Conservation (phyloP, 1,140 invertebrate genomes). For the Papilio machaon region DNA sequence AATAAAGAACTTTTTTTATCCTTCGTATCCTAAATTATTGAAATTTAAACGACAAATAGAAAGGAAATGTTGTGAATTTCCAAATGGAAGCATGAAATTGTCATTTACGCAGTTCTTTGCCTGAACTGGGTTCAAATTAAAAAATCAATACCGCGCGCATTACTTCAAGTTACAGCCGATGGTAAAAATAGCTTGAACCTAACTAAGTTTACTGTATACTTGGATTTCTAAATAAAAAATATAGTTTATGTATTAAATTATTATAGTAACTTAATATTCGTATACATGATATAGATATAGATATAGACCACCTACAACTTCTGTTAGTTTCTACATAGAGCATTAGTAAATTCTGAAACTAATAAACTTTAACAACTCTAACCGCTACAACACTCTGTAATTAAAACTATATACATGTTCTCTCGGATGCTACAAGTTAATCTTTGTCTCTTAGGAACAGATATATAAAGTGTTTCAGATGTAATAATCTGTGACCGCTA, state of each 20-base stretch:
- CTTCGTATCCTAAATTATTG: background rate
- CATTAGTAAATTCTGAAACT: too few species aligned
- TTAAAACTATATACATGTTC: too few species aligned
- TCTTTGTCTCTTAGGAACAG: background rate
- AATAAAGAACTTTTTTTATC: background rate
- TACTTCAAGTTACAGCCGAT: background rate
- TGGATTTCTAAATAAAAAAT: too few species aligned
- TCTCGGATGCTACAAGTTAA: background rate
- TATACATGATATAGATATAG: too few species aligned
- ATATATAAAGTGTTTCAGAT: background rate
- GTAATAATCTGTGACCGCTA: background rate
- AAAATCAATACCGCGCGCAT: constrained; percentile 10
- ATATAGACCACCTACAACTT: too few species aligned
- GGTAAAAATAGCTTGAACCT: background rate
- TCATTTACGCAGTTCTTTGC: constrained; percentile 19
- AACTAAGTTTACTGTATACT: background rate
- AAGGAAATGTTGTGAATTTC: background rate
- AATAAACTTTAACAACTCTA: too few species aligned
- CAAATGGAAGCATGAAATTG: background rate
- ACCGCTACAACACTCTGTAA: too few species aligned
- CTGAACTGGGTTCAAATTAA: constrained; percentile 17
- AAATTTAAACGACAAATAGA: background rate
- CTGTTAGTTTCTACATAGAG: too few species aligned
- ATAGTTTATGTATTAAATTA: too few species aligned
- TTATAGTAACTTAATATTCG: too few species aligned